Base-by-base conservation (phyloP, 2,888 invertebrate species). In the Amiota mariae region DNA sequence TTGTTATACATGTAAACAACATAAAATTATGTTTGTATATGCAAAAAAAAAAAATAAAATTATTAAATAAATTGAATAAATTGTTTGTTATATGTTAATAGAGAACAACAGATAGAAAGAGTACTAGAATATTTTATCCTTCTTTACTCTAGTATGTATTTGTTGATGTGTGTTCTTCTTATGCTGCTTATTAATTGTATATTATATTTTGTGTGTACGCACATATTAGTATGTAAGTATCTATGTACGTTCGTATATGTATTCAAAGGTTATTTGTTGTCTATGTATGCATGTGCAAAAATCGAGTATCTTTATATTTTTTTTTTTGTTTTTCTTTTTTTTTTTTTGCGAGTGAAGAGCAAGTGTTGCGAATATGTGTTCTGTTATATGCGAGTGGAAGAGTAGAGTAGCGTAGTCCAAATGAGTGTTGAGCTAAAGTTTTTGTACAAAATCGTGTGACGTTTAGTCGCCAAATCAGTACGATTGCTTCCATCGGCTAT, bases 401-500 rank as follows among this genome's bases (percentile, higher is more conserved):
- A 64, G 72, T 36, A 24, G 24, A 24, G 24, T 24, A 24, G 24
- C 3, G 24, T 24, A 51, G 64, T 56, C 8, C 48, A 20, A 73
- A 71, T 46, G 78, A 80, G 79, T 80, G 79, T 73, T 18, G 72
- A 76, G 78, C 76, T 79, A 79, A 81, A 79, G 78, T 85, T 77
- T 36, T 85, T 77, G 85, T 84, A 82, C 63, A 59, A 85, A 81
- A 82, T 77, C 78, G 72, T 79, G 72, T 78, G 81, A 76, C 78
- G 81, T 75, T 67, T 76, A 78, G 76, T 79, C 78, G 71, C 76
- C 75, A 82, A 85, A 81, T 85, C 80, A 86, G 84, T 86, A 79
- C 77, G 80, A 79, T 79, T 79, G 76, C 72, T 80, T 79, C 76
- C 80, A 81, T 79, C 79, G 81, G 74, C 74, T 77, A 75, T 59